Evolutionary conservation across 2,797 vertebrate species (phyloP), one percentile per base, ranked within the genome.

Genomic region (Anableps anableps): DNA sequence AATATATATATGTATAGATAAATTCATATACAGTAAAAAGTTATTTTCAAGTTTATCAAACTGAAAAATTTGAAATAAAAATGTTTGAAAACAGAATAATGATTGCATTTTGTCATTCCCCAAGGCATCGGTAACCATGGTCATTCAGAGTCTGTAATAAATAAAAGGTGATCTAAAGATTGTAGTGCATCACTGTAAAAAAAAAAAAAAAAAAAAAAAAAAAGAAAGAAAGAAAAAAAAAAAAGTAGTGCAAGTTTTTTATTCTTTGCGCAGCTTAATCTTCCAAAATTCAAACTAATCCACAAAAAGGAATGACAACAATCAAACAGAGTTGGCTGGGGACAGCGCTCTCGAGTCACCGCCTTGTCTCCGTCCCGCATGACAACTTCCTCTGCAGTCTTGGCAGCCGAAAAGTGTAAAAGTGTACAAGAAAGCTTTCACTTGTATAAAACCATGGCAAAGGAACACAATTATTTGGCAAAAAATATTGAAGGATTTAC

Each of bases 151-250:
- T 96, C 95, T 96, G 95, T 95, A 97, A 99, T 98, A 98, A 99
- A 99, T 99, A 98, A 97, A 96, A 93, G 87, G 96, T 96, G 96
- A 96, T 94, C 94, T 97, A 95, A 97, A 97, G 96, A 96, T 97
- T 94, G 93, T 98, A 99, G 97, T 98, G 97, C 97, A 98, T 97
- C 95, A 93, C 97, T 97, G 97, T 97, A 98, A 97, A 97, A 92
- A 51, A 93, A 95, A 75, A 96, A 96, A 84, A 10, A 7, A 36
- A 60, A 93, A 95, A 77, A 96, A 96, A 85, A 31, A 29, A 31
- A 29, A 96, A 75, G 73, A 78, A 34, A 78, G 81, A 85, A 90
- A 75, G 71, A 94, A 53, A 1, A n/a, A 55, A n/a, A 3, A 53
- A n/a, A 55, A n/a, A 55, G 53, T 96, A 96, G 98, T 99, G 98